Base-by-base conservation (phyloP, 2,113 vertebrate genomes). In the Siniperca knerii region DNA sequence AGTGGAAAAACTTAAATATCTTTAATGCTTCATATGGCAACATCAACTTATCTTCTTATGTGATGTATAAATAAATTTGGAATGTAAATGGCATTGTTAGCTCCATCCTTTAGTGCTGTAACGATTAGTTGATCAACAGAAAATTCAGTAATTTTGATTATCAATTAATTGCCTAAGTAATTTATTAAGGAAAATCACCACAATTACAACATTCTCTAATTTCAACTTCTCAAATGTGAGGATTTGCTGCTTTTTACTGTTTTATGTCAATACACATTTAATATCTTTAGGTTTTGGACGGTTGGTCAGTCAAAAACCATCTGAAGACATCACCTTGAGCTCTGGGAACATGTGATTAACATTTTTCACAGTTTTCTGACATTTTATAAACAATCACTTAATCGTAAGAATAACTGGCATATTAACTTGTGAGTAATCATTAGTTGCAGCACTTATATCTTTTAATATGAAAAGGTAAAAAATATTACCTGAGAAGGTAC, bases 11-110 rank as follows among this genome's bases (percentile, higher is more conserved):
- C 0, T 0, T 4, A 35, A 70, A 44, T 57, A 79, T 55, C 40
- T 50, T 33, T 21, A 33, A 72, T 70, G 18, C 72, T 81, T 64
- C n/a, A 29, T 52, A 25, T 75, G 35, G 23, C 1, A 72, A 50
- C 3, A 72, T 71, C 44, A 77, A 18, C 15, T 29, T 18, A 40
- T 71, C 20, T 67, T 74, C 33, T 29, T 76, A n/a, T 81, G 44
- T 87, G 50, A 65, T 74, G 33, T 58, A 52, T 76, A 13, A 82
- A 87, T 74, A 78, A 46, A 81, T 54, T 18, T 75, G 29, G 54
- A 44, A 46, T 70, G 58, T 77, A 71, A 75, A 66, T 69, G 16
- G 5, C 2, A 65, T 8, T 71, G 15, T 3, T 11, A 65, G 15
- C 12, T 83, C 4, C 4, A n/a, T 75, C 6, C 9, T 23, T 75